Conservation (phyloP, 2,888 invertebrate species). For the Allacma fusca region DNA sequence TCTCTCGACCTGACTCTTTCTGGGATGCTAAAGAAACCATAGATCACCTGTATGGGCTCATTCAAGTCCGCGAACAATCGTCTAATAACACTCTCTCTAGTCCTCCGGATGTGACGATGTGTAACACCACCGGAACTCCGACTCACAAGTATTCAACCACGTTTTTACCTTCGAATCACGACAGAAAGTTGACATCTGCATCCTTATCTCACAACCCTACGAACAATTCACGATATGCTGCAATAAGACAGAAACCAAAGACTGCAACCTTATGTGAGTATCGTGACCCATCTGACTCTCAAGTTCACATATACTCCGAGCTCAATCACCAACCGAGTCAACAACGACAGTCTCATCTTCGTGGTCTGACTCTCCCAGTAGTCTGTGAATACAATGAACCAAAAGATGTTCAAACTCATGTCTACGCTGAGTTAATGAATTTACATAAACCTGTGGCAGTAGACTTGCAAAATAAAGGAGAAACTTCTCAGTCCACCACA, state of each 20-base stretch:
- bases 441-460: not conserved
- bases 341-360: conserved; percentile 62
- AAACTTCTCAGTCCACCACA: too few relatives aligned
- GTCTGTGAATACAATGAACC: conserved; percentile 61
- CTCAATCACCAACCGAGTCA: conserved; percentile 32
- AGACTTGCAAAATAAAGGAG: not conserved
- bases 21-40: conserved; percentile 79
- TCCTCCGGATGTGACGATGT: conserved; percentile 61
- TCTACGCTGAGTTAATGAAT: conserved; percentile 58
- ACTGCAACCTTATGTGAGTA: conserved; percentile 65
- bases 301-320: conserved; percentile 60
- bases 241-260: conserved; percentile 52
- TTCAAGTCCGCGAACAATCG: conserved; percentile 64
- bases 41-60: conserved; percentile 75
- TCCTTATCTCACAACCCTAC: conserved; percentile 26
- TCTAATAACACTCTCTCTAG: conserved; percentile 50
- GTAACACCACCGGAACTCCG: conserved; percentile 60
- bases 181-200: conserved; percentile 24
- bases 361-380: conserved; percentile 28
- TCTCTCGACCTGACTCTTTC: conserved; percentile 77
- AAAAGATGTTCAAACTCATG: conserved; percentile 61
- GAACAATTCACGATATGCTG: conserved; percentile 48
- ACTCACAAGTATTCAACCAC: conserved; percentile 55
- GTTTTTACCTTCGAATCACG: conserved; percentile 15
- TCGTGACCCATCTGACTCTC: conserved; percentile 64